Evolutionary conservation across 2,888 invertebrate genomes (phyloP).

Genomic region (Punctoribates punctum): DNA sequence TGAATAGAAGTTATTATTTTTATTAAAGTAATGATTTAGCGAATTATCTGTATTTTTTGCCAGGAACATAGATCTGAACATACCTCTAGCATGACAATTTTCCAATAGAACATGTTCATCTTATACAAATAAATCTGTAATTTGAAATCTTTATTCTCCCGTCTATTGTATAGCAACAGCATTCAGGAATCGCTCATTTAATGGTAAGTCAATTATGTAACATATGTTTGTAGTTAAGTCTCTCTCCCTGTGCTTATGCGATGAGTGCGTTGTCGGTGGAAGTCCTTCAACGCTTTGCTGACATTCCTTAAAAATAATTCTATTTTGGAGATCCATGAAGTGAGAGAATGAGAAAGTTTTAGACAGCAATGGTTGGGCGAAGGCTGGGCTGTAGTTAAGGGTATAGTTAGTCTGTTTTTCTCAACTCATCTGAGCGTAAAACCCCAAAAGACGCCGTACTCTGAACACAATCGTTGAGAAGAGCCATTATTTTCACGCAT

Average conservation of each 20-base stretch:
- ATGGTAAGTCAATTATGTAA: slow-evolving; percentile 71
- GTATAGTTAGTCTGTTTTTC: too few relatives aligned
- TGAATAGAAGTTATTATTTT: too few relatives aligned
- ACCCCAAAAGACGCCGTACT: slow-evolving; percentile 17
- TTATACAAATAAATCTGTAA: too few relatives aligned
- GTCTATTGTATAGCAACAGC: slow-evolving; percentile 66
- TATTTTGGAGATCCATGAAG: slow-evolving; percentile 16
- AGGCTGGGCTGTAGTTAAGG: too few relatives aligned
- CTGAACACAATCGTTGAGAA: neutral
- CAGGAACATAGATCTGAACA: too few relatives aligned
- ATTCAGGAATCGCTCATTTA: slow-evolving; percentile 85
- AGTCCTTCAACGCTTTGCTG: slow-evolving; percentile 16
- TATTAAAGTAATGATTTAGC: too few relatives aligned
- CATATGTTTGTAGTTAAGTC: neutral
- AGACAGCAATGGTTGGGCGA: neutral
- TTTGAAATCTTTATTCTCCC: slow-evolving; percentile 1
- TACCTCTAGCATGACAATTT: too few relatives aligned
- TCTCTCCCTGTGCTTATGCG: neutral
- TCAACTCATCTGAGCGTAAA: slow-evolving; percentile 6
- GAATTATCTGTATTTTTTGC: too few relatives aligned
- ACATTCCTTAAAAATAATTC: slow-evolving; percentile 9
- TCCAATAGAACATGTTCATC: too few relatives aligned
- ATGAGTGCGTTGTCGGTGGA: slow-evolving; percentile 9
- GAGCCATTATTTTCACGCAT: slow-evolving; percentile 16
- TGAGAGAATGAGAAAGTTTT: neutral